Percentiles rank a stretch among this genome's conserved stretches.
These are phyloP conservation scores for Atopsyche davidsoni DNA, from an alignment of 1,140 invertebrate species.

Conservation along the genomic window DNA sequence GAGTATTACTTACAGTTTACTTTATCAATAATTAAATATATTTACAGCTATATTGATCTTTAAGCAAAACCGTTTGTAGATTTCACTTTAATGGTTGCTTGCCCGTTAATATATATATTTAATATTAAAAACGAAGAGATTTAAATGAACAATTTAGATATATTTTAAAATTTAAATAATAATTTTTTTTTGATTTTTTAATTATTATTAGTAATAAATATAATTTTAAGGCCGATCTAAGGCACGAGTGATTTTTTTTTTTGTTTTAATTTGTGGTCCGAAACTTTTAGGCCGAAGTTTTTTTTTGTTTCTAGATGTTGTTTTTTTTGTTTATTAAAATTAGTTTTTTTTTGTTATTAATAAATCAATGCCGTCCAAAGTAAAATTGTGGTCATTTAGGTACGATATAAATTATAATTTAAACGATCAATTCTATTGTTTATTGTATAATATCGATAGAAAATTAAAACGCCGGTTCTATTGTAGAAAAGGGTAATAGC, in stretches of 20 bases:
- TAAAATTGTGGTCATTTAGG: conserved; percentile 19
- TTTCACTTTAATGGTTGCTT: too few species aligned
- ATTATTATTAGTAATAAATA: conserved; percentile 29
- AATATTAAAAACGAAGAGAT: too few species aligned
- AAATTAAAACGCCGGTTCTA: conserved; percentile 31
- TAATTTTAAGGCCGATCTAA: conserved; percentile 32
- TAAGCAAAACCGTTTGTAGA: too few species aligned
- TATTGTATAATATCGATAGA: conserved; percentile 30
- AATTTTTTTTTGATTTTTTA: conserved; percentile 16
- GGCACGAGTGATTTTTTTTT: conserved; percentile 27
- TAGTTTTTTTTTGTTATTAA: conserved; percentile 22
- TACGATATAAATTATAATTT: conserved; percentile 22
- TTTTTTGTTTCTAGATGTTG: conserved; percentile 25
- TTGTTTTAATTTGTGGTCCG: conserved; percentile 17
- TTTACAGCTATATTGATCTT: too few species aligned
- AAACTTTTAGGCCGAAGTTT: conserved; percentile 27
- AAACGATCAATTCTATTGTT: conserved; percentile 31
- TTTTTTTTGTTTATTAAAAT: conserved; percentile 13
- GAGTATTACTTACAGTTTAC: too few species aligned
- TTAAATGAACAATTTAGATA: too few species aligned
- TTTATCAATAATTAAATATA: too few species aligned
- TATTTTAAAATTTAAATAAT: too few species aligned
- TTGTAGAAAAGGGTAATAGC: conserved; percentile 11
- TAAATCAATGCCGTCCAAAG: conserved; percentile 19
- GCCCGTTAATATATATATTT: too few species aligned